phyloP scores from a whole-genome alignment of 1,140 invertebrate genomes.

The Drosophila pectinifera region DNA sequence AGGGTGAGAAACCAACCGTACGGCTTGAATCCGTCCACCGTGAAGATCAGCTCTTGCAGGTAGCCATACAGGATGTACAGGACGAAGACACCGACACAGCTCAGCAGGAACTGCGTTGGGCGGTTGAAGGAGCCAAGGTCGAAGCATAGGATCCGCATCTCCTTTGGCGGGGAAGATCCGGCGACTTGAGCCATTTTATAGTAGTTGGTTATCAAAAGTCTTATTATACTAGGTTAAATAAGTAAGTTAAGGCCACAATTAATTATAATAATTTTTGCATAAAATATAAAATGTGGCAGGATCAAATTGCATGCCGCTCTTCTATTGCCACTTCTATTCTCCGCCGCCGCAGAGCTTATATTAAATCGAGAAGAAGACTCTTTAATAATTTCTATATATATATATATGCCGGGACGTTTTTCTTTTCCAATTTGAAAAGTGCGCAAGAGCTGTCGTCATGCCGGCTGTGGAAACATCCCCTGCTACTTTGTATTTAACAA shows the following conservation, averaged over 20 bases:
- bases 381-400: not conserved
- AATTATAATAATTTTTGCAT: not conserved
- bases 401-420: no score
- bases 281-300: no score
- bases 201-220: no score
- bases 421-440: not conserved
- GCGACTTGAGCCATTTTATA: no score
- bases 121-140: conserved; percentile 89
- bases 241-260: no score
- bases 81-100: conserved; percentile 92
- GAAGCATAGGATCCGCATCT: conserved; percentile 90
- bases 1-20: conserved; percentile 97
- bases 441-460: no score
- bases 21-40: conserved; percentile 93
- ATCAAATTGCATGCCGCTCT: not conserved
- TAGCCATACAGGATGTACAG: conserved; percentile 97
- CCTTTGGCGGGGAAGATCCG: conserved; percentile 49
- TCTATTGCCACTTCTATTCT: not conserved
- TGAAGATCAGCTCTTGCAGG: conserved; percentile 97
- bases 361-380: not conserved
- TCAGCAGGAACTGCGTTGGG: conserved; percentile 90
- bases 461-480: not conserved
- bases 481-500: not conserved
- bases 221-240: no score
- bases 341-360: not conserved